Base-by-base conservation (phyloP, 2,113 vertebrate species). In the Argyrosomus japonicus region DNA sequence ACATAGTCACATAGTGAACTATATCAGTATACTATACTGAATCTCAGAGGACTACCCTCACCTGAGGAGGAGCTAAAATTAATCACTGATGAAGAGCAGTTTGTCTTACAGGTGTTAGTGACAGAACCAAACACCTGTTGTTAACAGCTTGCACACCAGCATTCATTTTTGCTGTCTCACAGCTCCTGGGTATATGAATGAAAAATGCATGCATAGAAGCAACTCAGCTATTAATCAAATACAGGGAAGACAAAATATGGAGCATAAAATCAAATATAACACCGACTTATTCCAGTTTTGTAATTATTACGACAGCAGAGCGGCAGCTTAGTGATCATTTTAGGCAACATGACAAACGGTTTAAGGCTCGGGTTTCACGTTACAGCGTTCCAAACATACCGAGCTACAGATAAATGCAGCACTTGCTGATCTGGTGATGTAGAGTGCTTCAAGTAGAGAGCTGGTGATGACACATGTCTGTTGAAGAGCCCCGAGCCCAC, bases 391-490 rank as follows among this genome's bases (percentile, higher is more conserved):
- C 77, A 64, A 48, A 81, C 40, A 45, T 56, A 62, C 63, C 45
- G 50, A 75, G 47, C 25, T 57, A 23, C n/a, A 75, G 48, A 64
- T 73, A 50, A 61, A 83, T 48, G 68, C 29, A 68, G 65, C 79
- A 60, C 75, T 76, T 78, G 69, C 62, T 48, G 60, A 76, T 87
- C 71, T 57, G 63, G 40, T 71, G 70, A 83, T 77, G 74, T 60
- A 11, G 82, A 91, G 84, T 75, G 79, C 75, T 88, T 92, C 79
- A 89, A 91, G 93, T 85, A 87, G 79, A 84, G 77, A 85, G 79
- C 89, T 93, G 93, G 60, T 19, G 2, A 63, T 94, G 92, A 92
- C 93, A 93, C 87, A 86, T 91, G 91, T 90, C 88, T 83, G 67
- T 62, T 93, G 47, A 89, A 91, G 89, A 87, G 84, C 14, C 74